Evolutionary conservation across 2,888 invertebrate species (phyloP), one percentile per base, ranked within the genome.

Genomic region (Melanotus villosus): DNA sequence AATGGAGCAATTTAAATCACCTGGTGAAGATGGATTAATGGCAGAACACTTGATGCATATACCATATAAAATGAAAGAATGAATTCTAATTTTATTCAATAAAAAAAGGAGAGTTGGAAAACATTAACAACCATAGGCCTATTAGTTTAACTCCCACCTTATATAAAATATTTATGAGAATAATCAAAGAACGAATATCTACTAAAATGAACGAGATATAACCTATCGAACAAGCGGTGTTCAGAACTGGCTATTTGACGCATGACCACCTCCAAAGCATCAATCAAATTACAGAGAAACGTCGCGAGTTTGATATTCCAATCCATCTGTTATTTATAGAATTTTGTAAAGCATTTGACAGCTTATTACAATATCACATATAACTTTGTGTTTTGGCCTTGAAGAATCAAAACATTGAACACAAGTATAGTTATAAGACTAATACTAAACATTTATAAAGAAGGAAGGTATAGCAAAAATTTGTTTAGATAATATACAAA

Each of bases 91-190:
- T 16, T 43, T 16, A 10, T 16, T 43, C 5, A 4, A 43, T 43
- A 16, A 43, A 43, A n/a, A 43, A 12, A 43, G 43, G 43, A 2
- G 43, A 18, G 14, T 4, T 43, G 10, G n/a, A 43, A 14, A 12
- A 43, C 16, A 43, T 43, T 3, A 43, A 43, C 19, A 43, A 43
- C 43, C 18, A 43, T 16, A 43, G 43, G 19, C 43, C 43, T 3
- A 43, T 43, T 43, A 43, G 43, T 10, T 16, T 16, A 10, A 43
- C 14, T 6, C 10, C 14, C n/a, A 43, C 43, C 14, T 43, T 43
- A 43, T 43, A 43, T 16, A 43, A 43, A 16, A 43, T 10, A 43
- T 43, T 43, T 43, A 12, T 43, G 18, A 43, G 43, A 43, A 43
- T 43, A 43, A 43, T 16, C 43, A 43, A 43, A 10, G 43, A 43